A percentile compares a stretch with the other conserved stretches of the same genome.
Conservation (phyloP, 2,797 vertebrate genomes). For the Pogoniulus pusillus region DNA sequence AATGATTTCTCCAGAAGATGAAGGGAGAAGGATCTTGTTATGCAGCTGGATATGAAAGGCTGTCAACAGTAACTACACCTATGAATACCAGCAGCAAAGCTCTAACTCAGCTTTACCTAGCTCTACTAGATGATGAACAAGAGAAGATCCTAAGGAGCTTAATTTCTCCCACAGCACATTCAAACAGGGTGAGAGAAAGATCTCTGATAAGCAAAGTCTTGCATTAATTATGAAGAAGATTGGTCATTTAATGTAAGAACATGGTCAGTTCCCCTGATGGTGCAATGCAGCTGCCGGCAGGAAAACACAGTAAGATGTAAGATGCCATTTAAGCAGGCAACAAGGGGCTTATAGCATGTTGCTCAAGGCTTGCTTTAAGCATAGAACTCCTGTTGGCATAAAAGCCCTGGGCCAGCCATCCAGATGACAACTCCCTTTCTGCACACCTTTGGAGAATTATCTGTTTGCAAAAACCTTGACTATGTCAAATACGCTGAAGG, state of each 20-base stretch:
- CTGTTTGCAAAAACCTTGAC: neutral
- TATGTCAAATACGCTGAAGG: constrained; percentile 30
- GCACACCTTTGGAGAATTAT: neutral
- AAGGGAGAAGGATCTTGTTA: neutral
- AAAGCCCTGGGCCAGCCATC: neutral
- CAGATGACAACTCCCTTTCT: neutral
- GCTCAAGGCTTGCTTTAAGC: neutral
- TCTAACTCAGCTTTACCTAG: neutral
- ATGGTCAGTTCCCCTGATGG: neutral
- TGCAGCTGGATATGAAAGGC: neutral
- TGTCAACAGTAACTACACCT: neutral
- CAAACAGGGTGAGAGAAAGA: neutral
- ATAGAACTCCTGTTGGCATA: neutral
- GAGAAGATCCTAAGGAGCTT: neutral
- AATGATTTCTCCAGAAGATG: neutral
- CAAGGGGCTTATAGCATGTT: neutral
- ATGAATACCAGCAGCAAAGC: neutral
- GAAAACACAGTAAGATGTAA: neutral
- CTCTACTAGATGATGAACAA: rapidly evolving
- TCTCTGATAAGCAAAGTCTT: neutral
- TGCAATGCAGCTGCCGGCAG: neutral
- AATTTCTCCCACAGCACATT: neutral
- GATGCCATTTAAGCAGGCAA: neutral
- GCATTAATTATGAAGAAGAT: neutral
- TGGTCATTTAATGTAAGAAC: neutral